Base-by-base conservation (phyloP, 2,113 vertebrate genomes). In the Hypocryptadius cinnamomeus region DNA sequence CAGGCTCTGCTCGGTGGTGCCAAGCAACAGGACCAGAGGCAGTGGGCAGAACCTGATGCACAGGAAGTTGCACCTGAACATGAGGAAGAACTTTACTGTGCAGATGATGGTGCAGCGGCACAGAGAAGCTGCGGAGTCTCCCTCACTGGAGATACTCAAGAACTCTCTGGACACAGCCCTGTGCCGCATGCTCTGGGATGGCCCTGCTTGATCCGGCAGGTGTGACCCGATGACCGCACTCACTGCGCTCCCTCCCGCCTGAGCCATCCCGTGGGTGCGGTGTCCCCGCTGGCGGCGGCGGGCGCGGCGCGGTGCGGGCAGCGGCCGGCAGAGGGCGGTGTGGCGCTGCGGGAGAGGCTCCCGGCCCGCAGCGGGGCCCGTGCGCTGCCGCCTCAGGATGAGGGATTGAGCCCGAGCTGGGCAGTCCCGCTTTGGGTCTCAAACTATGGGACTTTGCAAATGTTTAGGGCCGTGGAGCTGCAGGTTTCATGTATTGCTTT, bases 351-450 rank as follows among this genome's bases (percentile, higher is more conserved):
- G 27, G 40, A 45, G 9, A 25, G 35, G 1, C 14, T 1, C 5
- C 33, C 2, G n/a, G 8, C 19, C 4, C 12, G 1, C 17, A 0
- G 44, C 27, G 4, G 24, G 21, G 13, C 35, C 12, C 21, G 13
- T 2, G 47, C 23, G 21, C 51, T 16, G 20, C 31, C 27, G 1
- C 13, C 40, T 3, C 25, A 0, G 11, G 2, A 21, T 3, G 57
- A 5, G 51, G n/a, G 17, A 0, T 0, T 4, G 15, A 0, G 0
- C 4, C 0, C 1, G 30, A 9, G 8, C 40, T 1, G 50, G 1
- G 2, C 63, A 1, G 48, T 3, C 9, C 13, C 30, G 0, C 1
- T 10, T 5, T 6, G 11, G 2, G 4, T 15, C 9, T 10, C 21
- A 3, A 24, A 6, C 6, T 5, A 1, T 5, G 6, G 16, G 31